Evolutionary conservation across 2,797 vertebrate genomes (phyloP), one percentile per base, ranked within the genome.

Genomic region (Chlorospingus semifuscus): DNA sequence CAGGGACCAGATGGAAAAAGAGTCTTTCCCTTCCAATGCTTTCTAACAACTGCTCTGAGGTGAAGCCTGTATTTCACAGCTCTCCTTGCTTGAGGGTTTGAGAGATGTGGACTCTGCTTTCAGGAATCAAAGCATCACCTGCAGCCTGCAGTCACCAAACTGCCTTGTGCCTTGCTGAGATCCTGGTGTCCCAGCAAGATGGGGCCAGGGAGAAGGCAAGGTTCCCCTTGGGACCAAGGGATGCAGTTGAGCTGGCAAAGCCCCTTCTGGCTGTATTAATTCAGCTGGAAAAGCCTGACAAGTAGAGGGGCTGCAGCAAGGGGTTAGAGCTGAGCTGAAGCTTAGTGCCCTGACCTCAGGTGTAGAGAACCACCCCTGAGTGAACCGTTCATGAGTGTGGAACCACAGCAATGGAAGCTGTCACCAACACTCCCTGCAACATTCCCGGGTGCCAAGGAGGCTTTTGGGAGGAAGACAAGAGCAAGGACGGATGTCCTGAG

Each of bases 381-480:
- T 29, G 49, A 50, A 50, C 49, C 6, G 2, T 50, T 50, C 49
- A 10, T 29, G 47, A 7, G 26, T 15, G 13, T 41, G n/a, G 46
- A 30, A 21, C 56, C 26, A 4, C 6, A 16, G 26, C 3, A 4
- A 6, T 34, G 24, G 13, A 47, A 84, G 13, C 36, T 59, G 44
- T 66, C 65, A 50, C 32, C 21, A 20, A 34, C 34, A 3, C 32
- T 55, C 46, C 44, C 29, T 14, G 32, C 26, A 60, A 12, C 1
- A 4, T 7, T 44, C 18, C 12, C 2, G 0, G 3, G 21, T 34
- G 20, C 37, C 52, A 30, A 0, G 0, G 46, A 15, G 57, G 7
- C 27, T 36, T 47, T 22, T 0, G 4, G 76, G 47, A 63, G 30
- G 36, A 14, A 46, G 59, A 17, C 39, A 44, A 39, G 32, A 9